Base-by-base conservation (phyloP, 2,888 invertebrate genomes). In the Formica aserva region DNA sequence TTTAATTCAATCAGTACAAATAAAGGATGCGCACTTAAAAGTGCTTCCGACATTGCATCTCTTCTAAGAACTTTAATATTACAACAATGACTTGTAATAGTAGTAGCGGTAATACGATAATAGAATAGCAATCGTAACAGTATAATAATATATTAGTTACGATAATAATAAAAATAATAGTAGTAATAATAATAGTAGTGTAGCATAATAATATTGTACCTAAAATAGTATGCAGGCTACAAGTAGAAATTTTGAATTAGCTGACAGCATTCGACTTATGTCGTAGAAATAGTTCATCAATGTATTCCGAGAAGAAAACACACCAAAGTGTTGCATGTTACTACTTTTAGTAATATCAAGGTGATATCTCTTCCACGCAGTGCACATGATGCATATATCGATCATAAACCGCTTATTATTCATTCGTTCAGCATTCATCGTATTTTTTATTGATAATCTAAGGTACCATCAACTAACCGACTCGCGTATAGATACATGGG, bases 21-120 rank as follows among this genome's bases (percentile, higher is more conserved):
- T 52, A 29, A 29, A 62, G 63, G 45, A 8, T 57, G 26, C 13
- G 57, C 45, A 48, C 38, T 1, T 41, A 32, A 60, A 63, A 13
- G n/a, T 57, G 52, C 65, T 62, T 29, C n/a, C 22, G 13, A 22
- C 38, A 63, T 35, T 32, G n/a, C 26, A 22, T 74, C 22, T 35
- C 35, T 52, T 57, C 26, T 65, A 72, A 63, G 29, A 45, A 55
- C 74, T 55, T 82, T 83, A 77, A 71, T 82, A 77, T 52, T 75
- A 88, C 38, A 80, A 82, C 85, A 84, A 45, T 85, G 71, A 86
- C 76, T 74, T 76, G 65, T 82, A 85, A 71, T 82, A 89, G 72
- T 87, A 90, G 60, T 87, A 84, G 87, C 86, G 35, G 52, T 90
- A 88, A 86, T 90, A 85, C 67, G 76, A 75, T 86, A 87, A 77